Evolutionary conservation across 2,888 invertebrate species (phyloP), one percentile per base, ranked within the genome.

Genomic region (Eledona agricola): DNA sequence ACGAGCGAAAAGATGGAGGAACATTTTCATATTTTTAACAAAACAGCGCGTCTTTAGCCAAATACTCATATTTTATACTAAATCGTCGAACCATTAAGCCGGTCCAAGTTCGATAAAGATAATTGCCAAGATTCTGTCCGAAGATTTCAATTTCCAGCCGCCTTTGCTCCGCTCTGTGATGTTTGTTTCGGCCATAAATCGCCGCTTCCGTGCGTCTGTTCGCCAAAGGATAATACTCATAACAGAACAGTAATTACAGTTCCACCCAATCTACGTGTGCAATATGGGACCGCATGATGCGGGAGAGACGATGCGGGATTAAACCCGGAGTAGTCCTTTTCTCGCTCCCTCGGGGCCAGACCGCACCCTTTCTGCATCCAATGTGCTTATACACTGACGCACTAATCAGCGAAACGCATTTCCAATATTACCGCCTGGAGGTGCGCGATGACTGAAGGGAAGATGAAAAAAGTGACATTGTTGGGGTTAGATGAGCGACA

Each of bases 221-320:
- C 49, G 12, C 49, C 29, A 38, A 49, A 49, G 49, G 49, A 49
- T 49, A 49, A 49, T 49, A 38, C 49, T 49, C 38, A 29, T 49
- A 49, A 50, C 50, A 32, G 50, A n/a, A n/a, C 26, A 32, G 50
- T 50, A 50, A 50, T 50, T 50, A 50, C 42, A 16, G 42, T 20
- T 40, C 49, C 31, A 31, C 38, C 35, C 45, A 45, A 45, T 45
- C 45, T 42, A 50, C 50, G 50, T 50, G 50, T 42, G 50, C 50
- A 50, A 50, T 50, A 50, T 50, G 50, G 40, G 50, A 50, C 40
- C 50, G 23, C 49, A 49, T 23, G 10, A 17, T 31, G 29, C 28
- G 46, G 45, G 45, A 42, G 37, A 13, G 23, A 11, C 40, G 40
- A 42, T 28, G 28, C 43, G 46, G 43, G 46, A 46, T 46, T 46